phyloP scores from a whole-genome alignment of 2,113 vertebrate species.

The Mustelus asterias region DNA sequence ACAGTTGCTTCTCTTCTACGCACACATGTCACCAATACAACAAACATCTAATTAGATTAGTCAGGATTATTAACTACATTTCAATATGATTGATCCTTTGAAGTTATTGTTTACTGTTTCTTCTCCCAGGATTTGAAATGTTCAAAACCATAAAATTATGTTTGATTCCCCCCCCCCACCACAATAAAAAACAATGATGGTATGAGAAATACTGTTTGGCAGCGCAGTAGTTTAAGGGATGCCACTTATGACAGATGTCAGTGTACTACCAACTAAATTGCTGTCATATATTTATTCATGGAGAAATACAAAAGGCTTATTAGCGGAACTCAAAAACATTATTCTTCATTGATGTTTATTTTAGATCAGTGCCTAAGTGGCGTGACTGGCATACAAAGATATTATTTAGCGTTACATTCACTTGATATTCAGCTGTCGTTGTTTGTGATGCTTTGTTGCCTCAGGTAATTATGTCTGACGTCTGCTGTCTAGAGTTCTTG shows the following conservation, averaged over 20 bases:
- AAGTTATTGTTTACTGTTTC: neutral
- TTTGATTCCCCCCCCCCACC: neutral
- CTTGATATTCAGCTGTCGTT: slow-evolving; percentile 35
- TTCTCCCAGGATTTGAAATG: neutral
- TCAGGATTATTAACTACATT: neutral
- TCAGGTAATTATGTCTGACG: slow-evolving; percentile 38
- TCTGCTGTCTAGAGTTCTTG: slow-evolving; percentile 38
- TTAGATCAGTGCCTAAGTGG: slow-evolving; percentile 37
- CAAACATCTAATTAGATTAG: neutral
- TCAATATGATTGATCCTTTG: slow-evolving; percentile 23
- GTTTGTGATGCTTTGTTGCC: slow-evolving; percentile 37
- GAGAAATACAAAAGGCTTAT: slow-evolving; percentile 35
- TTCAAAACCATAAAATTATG: slow-evolving; percentile 3
- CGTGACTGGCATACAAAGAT: slow-evolving; percentile 38
- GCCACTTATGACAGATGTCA: slow-evolving; percentile 23
- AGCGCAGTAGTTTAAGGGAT: neutral
- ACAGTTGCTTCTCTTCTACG: neutral
- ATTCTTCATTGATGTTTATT: slow-evolving; percentile 38
- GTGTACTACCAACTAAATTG: slow-evolving; percentile 20
- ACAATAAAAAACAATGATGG: neutral
- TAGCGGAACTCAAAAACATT: slow-evolving; percentile 34
- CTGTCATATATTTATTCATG: slow-evolving; percentile 35
- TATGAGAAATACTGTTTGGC: neutral
- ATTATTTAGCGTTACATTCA: slow-evolving; percentile 37
- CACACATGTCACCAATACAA: neutral